Conservation (phyloP, 2,797 vertebrate genomes). For the Sebastolobus altivelis region DNA sequence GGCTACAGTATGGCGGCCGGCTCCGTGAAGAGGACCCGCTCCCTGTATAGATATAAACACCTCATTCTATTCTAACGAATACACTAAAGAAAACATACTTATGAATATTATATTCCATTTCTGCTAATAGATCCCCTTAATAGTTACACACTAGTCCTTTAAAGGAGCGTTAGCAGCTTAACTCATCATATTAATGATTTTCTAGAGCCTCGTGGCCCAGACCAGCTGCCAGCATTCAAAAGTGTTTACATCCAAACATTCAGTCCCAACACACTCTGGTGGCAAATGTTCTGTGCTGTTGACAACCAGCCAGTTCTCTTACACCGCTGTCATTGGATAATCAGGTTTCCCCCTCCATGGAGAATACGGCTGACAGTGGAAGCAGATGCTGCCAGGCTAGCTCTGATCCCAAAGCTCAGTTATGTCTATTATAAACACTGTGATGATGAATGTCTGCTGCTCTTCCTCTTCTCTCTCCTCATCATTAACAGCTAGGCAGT, state of each 20-base stretch:
- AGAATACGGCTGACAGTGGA: slow-evolving; percentile 8
- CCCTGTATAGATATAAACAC: no score
- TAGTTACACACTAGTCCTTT: no score
- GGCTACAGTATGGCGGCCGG: no score
- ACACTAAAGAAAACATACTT: no score
- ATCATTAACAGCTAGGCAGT: neutral
- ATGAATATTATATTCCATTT: no score
- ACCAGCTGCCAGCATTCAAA: slow-evolving; percentile 16
- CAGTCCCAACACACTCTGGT: slow-evolving; percentile 5
- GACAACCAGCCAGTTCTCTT: slow-evolving; percentile 28
- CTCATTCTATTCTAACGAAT: no score
- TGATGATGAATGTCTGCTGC: slow-evolving; percentile 16
- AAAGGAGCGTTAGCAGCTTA: neutral
- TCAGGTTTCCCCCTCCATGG: slow-evolving; percentile 5
- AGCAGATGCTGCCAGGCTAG: slow-evolving; percentile 14
- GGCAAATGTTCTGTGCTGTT: neutral
- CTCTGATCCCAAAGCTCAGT: slow-evolving; percentile 8
- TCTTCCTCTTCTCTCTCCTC: neutral
- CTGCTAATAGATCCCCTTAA: no score
- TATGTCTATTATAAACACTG: slow-evolving; percentile 3
- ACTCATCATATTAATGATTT: neutral
- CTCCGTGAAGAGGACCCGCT: no score
- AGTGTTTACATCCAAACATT: slow-evolving; percentile 28
- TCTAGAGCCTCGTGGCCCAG: neutral
- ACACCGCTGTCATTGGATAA: slow-evolving; percentile 16